Evolutionary conservation across 1,140 invertebrate species (phyloP).

Genomic region (Trissolcus basalis): DNA sequence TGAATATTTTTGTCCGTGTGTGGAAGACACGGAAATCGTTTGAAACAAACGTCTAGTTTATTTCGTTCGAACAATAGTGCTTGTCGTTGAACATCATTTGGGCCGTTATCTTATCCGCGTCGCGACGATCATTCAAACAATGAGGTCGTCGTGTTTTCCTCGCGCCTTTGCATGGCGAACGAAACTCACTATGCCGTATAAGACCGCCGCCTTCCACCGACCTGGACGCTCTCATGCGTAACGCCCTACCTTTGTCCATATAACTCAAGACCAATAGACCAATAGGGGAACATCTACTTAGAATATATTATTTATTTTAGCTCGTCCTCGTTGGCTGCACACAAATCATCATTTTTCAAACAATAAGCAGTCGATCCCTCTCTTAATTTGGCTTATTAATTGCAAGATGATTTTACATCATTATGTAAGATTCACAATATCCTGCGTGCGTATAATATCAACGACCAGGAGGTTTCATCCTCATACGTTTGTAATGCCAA

Average conservation of each 20-base stretch:
- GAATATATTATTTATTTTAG: constrained; percentile 49
- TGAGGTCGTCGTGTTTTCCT: constrained; percentile 72
- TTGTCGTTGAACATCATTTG: constrained; percentile 44
- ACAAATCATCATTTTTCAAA: constrained; percentile 22
- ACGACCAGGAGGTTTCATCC: too few species aligned
- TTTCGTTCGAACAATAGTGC: constrained; percentile 25
- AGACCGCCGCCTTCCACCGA: constrained; percentile 64
- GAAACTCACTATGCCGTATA: constrained; percentile 67
- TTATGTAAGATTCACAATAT: constrained; percentile 8
- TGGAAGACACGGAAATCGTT: too few species aligned
- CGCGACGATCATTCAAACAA: constrained; percentile 63
- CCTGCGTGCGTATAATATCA: too few species aligned
- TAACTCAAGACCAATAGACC: constrained; percentile 63
- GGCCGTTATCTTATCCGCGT: constrained; percentile 62
- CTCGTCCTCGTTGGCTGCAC: constrained; percentile 18
- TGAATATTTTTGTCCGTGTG: too few species aligned
- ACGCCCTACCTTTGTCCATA: constrained; percentile 74
- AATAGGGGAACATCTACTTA: constrained; percentile 55
- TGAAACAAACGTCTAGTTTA: background rate
- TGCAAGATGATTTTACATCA: constrained; percentile 27
- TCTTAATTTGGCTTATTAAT: constrained; percentile 30
- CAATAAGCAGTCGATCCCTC: constrained; percentile 20
- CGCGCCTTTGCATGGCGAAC: constrained; percentile 69
- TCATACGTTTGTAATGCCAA: too few species aligned
- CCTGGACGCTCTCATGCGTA: constrained; percentile 68